Base-by-base conservation (phyloP, 2,888 invertebrate species). In the Protodeltote pygarga region DNA sequence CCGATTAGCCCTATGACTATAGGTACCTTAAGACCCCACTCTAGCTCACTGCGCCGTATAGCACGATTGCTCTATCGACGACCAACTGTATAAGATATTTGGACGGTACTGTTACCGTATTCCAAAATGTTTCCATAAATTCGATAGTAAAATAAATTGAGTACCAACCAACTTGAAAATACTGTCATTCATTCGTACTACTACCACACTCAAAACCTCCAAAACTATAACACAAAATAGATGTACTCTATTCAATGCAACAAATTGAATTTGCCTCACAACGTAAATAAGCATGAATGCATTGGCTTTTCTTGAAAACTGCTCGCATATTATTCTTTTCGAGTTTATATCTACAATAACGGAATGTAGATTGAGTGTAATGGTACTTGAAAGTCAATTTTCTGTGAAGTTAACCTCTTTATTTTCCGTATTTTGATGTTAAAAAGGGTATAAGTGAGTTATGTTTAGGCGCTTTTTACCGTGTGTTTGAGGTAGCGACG, bases 181-280 rank as follows among this genome's bases (percentile, higher is more conserved):
- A 45, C 35, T 51, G 47, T 40, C 38, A 24, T 15, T 3, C 23
- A 50, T 57, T 51, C 47, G 64, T 41, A 66, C 41, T 49, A 37
- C 32, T 16, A 17, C 35, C 32, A 16, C 41, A 44, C 40, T 35
- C 21, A 23, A 25, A 53, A 42, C 13, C 38, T 29, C 24, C 37
- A 42, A 52, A 60, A n/a, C n/a, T 65, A 35, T 39, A 46, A 17
- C 33, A 53, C 34, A 46, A 65, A 15, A 9, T 31, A 27, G 28
- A 46, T 17, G 21, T 41, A 46, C 52, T 69, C 50, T 28, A 62
- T 65, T 63, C 62, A 54, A 64, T 63, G 53, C 60, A 57, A 62
- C 67, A 72, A 76, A 79, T 74, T 59, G 72, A 75, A 79, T 80
- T 74, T 74, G 61, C 71, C 66, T 73, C 53, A 69, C 65, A 45